phyloP scores from a whole-genome alignment of 2,888 invertebrate species.

The Eudasyphora cyanicolor region DNA sequence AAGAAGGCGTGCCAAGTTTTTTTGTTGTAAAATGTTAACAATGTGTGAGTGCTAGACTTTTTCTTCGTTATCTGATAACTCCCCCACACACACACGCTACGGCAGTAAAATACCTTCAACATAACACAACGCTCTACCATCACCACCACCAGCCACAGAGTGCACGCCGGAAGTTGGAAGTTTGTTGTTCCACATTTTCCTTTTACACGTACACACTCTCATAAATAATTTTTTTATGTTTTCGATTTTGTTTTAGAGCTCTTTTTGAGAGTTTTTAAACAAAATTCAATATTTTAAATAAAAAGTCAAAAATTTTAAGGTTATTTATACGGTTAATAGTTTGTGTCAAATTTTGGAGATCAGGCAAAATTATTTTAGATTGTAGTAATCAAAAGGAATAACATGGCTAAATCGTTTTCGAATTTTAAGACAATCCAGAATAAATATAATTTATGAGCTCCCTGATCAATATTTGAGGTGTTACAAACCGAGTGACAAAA shows the following conservation, averaged over 20 bases:
- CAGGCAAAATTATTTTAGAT: too few relatives aligned
- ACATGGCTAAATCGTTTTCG: too few relatives aligned
- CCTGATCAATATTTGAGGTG: too few relatives aligned
- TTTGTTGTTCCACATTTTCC: conserved; percentile 56
- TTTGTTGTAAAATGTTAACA: conserved; percentile 28
- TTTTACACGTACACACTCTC: neutral
- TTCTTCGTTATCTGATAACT: conserved; percentile 48
- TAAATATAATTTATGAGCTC: too few relatives aligned
- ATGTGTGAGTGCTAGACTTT: conserved; percentile 50
- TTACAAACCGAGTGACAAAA: too few relatives aligned
- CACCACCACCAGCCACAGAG: conserved; percentile 72
- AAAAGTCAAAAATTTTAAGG: neutral
- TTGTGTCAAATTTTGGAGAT: too few relatives aligned
- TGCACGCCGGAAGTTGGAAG: conserved; percentile 72
- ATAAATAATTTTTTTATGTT: conserved; percentile 22
- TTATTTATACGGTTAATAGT: too few relatives aligned
- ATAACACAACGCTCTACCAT: conserved; percentile 49
- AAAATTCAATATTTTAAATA: neutral
- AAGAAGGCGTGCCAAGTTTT: conserved; percentile 61
- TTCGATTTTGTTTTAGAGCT: neutral
- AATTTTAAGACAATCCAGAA: too few relatives aligned
- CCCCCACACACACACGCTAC: conserved; percentile 22
- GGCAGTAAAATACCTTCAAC: too few relatives aligned
- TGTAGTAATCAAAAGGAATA: too few relatives aligned
- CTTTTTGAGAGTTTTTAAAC: neutral